phyloP scores from a whole-genome alignment of 2,888 invertebrate genomes.

The Sinelater perroti region DNA sequence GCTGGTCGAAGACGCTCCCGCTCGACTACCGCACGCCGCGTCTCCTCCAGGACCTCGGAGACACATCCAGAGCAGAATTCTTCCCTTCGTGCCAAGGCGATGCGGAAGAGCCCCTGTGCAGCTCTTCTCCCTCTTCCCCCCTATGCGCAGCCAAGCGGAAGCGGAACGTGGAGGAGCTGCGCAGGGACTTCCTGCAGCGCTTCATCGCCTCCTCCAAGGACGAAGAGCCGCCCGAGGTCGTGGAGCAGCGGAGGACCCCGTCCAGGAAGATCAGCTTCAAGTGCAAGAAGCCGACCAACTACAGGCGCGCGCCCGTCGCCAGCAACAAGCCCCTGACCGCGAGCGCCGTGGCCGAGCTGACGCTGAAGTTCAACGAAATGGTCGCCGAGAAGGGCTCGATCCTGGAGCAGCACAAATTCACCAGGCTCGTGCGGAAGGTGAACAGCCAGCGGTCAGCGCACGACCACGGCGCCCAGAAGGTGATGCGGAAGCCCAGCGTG shows the following conservation, averaged over 20 bases:
- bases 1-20: constrained; percentile 44
- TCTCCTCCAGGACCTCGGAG: constrained; percentile 12
- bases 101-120: constrained; percentile 11
- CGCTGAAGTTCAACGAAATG: constrained; percentile 75
- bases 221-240: constrained; percentile 31
- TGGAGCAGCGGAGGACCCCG: constrained; percentile 52
- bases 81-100: constrained; percentile 17
- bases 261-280: constrained; percentile 70
- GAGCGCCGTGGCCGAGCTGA: constrained; percentile 72
- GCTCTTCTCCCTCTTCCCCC: constrained; percentile 29
- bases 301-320: constrained; percentile 58
- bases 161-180: constrained; percentile 49
- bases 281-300: constrained; percentile 64
- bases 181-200: constrained; percentile 49
- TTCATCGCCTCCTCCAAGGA: constrained; percentile 40
- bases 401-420: constrained; percentile 66
- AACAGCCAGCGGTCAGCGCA: constrained; percentile 50
- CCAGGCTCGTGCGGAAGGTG: constrained; percentile 61
- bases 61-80: constrained; percentile 6
- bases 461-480: constrained; percentile 47
- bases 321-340: constrained; percentile 61
- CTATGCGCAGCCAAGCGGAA: constrained; percentile 35
- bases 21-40: no score
- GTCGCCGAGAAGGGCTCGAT: constrained; percentile 62
- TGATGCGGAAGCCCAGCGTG: constrained; percentile 61